These are phyloP conservation scores for Drosophila sp. DNA, from an alignment of 1,140 invertebrate species.

Conservation along the genomic window DNA sequence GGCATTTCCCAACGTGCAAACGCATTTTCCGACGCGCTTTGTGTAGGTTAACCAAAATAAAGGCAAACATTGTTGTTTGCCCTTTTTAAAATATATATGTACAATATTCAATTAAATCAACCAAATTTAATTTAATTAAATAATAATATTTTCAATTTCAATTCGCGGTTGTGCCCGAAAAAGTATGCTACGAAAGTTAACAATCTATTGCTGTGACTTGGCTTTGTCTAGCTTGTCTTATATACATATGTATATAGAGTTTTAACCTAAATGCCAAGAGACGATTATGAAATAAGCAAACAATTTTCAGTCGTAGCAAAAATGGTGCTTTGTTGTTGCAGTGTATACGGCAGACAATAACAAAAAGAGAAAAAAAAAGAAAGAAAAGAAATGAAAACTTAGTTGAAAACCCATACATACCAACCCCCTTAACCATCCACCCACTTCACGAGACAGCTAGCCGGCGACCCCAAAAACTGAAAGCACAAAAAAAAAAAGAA, in stretches of 20 bases:
- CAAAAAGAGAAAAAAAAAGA: constrained; percentile 13
- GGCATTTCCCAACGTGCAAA: constrained; percentile 63
- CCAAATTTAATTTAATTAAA: not conserved
- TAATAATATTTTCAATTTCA: not conserved
- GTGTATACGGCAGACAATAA: constrained; percentile 10
- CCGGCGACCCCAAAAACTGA: constrained; percentile 22
- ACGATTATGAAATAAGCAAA: constrained; percentile 75
- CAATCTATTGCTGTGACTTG: not conserved
- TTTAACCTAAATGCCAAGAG: constrained; percentile 68
- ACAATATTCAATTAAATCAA: too few relatives aligned
- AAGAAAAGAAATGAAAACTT: constrained; percentile 11
- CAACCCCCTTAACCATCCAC: not conserved
- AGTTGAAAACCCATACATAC: constrained; percentile 3
- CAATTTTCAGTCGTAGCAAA: constrained; percentile 29
- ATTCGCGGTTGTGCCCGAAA: not conserved
- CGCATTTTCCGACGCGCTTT: constrained; percentile 30
- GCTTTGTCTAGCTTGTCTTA: constrained; percentile 6
- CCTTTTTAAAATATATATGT: not conserved
- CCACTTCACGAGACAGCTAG: constrained; percentile 9
- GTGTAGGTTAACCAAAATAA: constrained; percentile 2
- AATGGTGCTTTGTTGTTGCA: constrained; percentile 16
- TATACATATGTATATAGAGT: constrained; percentile 27
- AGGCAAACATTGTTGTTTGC: constrained; percentile 4
- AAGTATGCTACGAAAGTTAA: constrained; percentile 26
- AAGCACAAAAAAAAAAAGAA: not conserved